Evolutionary conservation across 2,888 invertebrate genomes (phyloP).

Genomic region (Pristionchus fissidentatus): DNA sequence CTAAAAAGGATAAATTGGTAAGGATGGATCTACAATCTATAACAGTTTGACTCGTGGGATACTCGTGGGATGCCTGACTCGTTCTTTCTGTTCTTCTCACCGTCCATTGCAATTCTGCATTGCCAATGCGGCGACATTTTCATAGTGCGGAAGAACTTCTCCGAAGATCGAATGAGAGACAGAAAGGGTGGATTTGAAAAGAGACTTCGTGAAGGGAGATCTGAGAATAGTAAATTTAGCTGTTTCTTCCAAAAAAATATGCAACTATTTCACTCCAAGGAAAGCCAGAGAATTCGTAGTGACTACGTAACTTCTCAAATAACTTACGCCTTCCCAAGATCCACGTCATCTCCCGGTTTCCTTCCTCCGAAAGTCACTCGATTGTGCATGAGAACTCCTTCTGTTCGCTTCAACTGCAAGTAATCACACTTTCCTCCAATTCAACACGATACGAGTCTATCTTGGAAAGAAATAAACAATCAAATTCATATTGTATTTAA

Average conservation of each 20-base stretch:
- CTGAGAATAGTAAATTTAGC: background rate
- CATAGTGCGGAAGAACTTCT: background rate
- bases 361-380: background rate
- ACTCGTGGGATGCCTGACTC: too few relatives aligned
- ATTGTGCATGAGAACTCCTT: conserved; percentile 21
- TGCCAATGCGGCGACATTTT: background rate
- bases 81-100: background rate
- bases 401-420: background rate
- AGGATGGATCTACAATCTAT: too few relatives aligned
- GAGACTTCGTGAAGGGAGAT: background rate
- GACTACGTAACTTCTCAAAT: too few relatives aligned
- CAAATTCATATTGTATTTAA: too few relatives aligned
- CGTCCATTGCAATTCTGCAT: background rate
- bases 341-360: background rate
- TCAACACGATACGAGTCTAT: too few relatives aligned
- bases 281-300: too few relatives aligned
- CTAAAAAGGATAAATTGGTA: too few relatives aligned
- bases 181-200: background rate
- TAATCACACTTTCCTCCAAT: too few relatives aligned
- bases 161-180: conserved; percentile 19
- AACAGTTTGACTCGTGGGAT: too few relatives aligned
- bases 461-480: too few relatives aligned
- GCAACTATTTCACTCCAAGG: too few relatives aligned
- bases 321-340: background rate
- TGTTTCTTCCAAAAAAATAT: too few relatives aligned